Evolutionary conservation across 2,113 vertebrate species (phyloP).

Genomic region (Scomber scombrus): DNA sequence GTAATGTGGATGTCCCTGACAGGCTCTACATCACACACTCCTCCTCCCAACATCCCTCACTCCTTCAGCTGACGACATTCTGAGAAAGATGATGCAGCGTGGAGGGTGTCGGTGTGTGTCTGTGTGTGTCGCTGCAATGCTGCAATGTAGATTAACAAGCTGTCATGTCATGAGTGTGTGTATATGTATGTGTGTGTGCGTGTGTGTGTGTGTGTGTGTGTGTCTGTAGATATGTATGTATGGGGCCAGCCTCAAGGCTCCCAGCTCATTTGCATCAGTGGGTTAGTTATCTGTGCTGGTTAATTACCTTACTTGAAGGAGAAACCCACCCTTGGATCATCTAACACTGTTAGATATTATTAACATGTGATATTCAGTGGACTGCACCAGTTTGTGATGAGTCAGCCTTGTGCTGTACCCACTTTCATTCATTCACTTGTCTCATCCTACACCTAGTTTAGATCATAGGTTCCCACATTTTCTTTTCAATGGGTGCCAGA

Average conservation of each 20-base stretch:
- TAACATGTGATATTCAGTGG: background rate
- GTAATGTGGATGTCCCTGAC: slow-evolving; percentile 54
- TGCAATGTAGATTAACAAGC: slow-evolving; percentile 18
- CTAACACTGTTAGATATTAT: slow-evolving; percentile 4
- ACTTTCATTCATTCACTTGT: background rate
- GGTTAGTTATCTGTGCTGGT: slow-evolving; percentile 12
- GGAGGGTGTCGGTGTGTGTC: slow-evolving; percentile 8
- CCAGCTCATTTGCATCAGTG: slow-evolving; percentile 4
- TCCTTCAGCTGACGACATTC: slow-evolving; percentile 53
- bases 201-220: background rate
- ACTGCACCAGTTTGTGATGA: slow-evolving; percentile 6
- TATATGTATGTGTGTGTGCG: background rate
- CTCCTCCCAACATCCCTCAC: slow-evolving; percentile 27
- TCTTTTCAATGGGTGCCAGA: background rate
- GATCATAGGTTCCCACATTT: background rate
- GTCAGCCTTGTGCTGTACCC: background rate
- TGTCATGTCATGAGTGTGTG: slow-evolving; percentile 24
- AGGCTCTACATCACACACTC: slow-evolving; percentile 54
- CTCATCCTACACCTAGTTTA: background rate
- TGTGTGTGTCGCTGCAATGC: background rate
- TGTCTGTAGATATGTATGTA: background rate
- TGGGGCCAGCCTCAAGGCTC: slow-evolving; percentile 8
- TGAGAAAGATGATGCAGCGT: slow-evolving; percentile 40
- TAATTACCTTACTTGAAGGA: slow-evolving; percentile 45
- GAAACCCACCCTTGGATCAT: slow-evolving; percentile 30